Conservation (phyloP, 2,888 invertebrate species). For the Caenorhabditis japonica region DNA sequence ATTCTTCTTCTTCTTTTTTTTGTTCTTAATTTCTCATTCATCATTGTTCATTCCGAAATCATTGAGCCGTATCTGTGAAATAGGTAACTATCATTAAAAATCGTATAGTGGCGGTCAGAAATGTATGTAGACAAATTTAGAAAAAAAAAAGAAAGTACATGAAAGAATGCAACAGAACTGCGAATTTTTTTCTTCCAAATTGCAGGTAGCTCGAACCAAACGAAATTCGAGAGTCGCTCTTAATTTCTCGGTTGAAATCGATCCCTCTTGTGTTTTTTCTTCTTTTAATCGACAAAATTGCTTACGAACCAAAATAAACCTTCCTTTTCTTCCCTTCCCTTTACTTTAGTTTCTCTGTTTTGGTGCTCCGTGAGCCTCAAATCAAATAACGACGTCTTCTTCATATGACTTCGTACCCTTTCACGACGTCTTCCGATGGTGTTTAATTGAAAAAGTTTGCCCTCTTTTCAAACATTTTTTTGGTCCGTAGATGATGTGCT, state of each 20-base stretch:
- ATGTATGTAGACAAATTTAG: no score
- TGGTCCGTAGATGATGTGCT: constrained; percentile 8
- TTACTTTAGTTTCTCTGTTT: not conserved
- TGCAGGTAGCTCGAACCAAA: no score
- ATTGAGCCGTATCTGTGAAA: constrained; percentile 23
- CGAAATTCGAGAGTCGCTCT: constrained; percentile 26
- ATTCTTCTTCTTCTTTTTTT: not conserved
- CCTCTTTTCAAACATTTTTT: not conserved
- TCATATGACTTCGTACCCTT: constrained; percentile 10
- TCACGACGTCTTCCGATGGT: not conserved
- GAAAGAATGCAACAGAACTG: no score
- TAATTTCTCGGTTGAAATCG: constrained; percentile 25
- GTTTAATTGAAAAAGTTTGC: constrained; percentile 38
- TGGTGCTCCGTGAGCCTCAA: constrained; percentile 17
- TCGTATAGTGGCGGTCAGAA: no score
- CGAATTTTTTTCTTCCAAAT: no score
- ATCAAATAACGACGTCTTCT: constrained; percentile 34
- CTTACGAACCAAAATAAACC: not conserved
- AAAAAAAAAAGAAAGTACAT: no score
- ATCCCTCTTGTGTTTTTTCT: constrained; percentile 14
- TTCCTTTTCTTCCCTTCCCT: constrained; percentile 3
- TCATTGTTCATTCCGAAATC: constrained; percentile 10
- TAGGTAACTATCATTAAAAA: not conserved
- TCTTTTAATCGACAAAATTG: not conserved
- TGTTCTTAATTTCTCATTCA: not conserved